These are phyloP conservation scores for Cochlearius cochlearius DNA, from an alignment of 2,113 vertebrate genomes.

Conservation along the genomic window DNA sequence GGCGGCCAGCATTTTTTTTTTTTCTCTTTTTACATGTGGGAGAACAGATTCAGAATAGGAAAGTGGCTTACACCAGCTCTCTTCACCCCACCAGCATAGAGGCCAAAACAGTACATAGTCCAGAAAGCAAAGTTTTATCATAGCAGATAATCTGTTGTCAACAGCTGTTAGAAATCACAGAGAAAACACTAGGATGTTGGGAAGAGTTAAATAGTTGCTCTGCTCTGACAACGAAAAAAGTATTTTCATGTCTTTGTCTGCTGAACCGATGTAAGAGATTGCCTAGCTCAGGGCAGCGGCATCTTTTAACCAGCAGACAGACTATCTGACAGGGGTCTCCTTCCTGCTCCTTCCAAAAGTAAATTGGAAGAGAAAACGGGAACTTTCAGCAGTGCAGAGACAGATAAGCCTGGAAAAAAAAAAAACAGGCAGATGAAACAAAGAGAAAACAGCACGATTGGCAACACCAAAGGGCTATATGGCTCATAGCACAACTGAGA, in stretches of 20 bases:
- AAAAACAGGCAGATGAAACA: neutral
- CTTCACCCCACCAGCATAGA: neutral
- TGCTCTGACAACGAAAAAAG: neutral
- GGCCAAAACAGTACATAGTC: neutral
- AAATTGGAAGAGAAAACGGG: neutral
- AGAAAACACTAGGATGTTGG: neutral
- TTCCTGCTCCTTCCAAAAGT: neutral
- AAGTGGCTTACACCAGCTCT: neutral
- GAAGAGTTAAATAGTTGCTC: neutral
- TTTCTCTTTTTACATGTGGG: neutral
- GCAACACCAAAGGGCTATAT: neutral
- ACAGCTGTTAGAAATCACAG: neutral
- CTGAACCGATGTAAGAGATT: neutral
- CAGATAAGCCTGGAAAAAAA: neutral
- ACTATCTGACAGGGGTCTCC: neutral
- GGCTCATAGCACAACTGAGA: neutral
- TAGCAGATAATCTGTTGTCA: neutral
- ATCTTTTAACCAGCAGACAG: neutral
- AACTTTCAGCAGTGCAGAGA: neutral
- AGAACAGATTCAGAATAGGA: neutral
- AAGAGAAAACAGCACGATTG: neutral
- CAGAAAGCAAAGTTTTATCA: neutral
- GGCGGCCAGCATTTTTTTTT: neutral
- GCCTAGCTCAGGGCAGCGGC: neutral
- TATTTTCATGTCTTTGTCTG: neutral